Percentiles rank a stretch among this genome's conserved stretches.
Evolutionary conservation across 2,797 vertebrate genomes (phyloP).

Genomic region (Kryptolebias ocellatus): DNA sequence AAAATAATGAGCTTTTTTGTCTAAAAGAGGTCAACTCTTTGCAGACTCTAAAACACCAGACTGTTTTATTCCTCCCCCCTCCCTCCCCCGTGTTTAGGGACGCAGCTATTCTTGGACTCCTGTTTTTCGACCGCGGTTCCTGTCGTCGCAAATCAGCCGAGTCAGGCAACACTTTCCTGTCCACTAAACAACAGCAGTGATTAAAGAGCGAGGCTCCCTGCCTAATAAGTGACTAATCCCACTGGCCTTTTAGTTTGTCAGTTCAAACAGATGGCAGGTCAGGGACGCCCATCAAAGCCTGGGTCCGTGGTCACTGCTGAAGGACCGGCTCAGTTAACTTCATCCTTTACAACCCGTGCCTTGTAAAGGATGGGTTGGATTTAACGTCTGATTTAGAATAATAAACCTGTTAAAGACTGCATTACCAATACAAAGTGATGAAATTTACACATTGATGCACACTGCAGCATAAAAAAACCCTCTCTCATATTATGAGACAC

Average conservation of each 20-base stretch:
- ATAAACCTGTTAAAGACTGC: too few relatives aligned
- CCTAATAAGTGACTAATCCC: conserved; percentile 68
- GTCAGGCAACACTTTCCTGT: conserved; percentile 26
- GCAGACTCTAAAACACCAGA: conserved; percentile 13
- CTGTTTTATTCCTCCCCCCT: background rate
- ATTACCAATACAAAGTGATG: too few relatives aligned
- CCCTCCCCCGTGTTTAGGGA: background rate
- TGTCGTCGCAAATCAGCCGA: background rate
- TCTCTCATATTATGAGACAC: too few relatives aligned
- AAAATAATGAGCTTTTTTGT: conserved; percentile 25
- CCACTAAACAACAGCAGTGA: conserved; percentile 55
- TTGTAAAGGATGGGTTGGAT: background rate
- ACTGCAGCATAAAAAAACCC: background rate
- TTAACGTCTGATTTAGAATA: background rate
- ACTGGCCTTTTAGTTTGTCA: conserved; percentile 71
- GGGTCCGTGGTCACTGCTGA: conserved; percentile 11
- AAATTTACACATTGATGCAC: too few relatives aligned
- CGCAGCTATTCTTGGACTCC: background rate
- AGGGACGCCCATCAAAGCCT: conserved; percentile 55
- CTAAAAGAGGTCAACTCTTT: conserved; percentile 1
- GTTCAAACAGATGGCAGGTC: conserved; percentile 59
- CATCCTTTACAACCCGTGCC: background rate
- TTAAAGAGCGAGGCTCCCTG: conserved; percentile 55
- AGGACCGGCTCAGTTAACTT: conserved; percentile 11
- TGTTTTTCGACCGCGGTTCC: conserved; percentile 10